Evolutionary conservation across 2,888 invertebrate genomes (phyloP).

Genomic region (Esperia sulphurella): DNA sequence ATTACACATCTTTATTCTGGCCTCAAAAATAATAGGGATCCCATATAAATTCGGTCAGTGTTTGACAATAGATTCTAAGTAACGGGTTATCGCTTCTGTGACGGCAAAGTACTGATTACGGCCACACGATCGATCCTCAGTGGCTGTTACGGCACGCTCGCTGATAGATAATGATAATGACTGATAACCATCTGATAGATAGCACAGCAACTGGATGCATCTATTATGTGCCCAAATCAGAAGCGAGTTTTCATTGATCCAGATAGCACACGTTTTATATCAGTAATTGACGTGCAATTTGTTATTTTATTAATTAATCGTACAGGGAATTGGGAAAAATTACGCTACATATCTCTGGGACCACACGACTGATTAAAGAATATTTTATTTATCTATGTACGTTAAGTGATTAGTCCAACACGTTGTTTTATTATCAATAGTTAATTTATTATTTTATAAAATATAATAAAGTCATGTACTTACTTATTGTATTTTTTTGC

Average conservation of each 20-base stretch:
- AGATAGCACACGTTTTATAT: constrained; percentile 56
- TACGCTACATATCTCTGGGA: no score
- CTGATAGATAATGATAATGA: constrained; percentile 28
- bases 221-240: constrained; percentile 35
- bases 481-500: no score
- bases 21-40: no score
- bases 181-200: constrained; percentile 60
- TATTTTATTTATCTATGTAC: no score
- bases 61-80: constrained; percentile 24
- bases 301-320: not conserved
- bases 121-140: constrained; percentile 37
- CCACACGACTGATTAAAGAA: no score
- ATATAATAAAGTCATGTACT: no score
- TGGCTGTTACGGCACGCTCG: constrained; percentile 49
- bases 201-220: constrained; percentile 38
- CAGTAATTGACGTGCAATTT: constrained; percentile 28
- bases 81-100: constrained; percentile 37
- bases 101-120: constrained; percentile 27
- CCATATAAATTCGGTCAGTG: constrained; percentile 52
- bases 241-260: constrained; percentile 27
- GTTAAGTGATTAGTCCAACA: no score
- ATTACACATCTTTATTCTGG: no score
- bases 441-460: no score
- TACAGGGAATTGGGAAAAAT: no score
- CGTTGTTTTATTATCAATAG: no score